Base-by-base conservation (phyloP, 2,888 invertebrate genomes). In the Hypolimnas misippus region DNA sequence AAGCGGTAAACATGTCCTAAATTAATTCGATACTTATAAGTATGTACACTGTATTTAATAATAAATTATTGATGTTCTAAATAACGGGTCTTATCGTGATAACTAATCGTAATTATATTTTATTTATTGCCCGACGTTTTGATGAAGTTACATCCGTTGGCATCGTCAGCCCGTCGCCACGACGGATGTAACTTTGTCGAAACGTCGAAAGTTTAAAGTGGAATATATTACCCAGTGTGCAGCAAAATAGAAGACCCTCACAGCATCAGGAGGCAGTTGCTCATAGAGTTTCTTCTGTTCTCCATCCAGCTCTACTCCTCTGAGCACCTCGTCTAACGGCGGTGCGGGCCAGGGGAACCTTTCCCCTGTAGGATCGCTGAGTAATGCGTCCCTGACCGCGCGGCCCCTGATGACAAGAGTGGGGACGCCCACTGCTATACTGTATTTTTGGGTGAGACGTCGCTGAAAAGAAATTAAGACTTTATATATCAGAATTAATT, bases 211-310 rank as follows among this genome's bases (percentile, higher is more conserved):
- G n/a, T n/a, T n/a, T n/a, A n/a, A n/a, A n/a, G n/a, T n/a, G n/a
- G n/a, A n/a, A n/a, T n/a, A n/a, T n/a, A n/a, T 92, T 86, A 97
- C 97, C 97, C 97, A 97, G 82, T 97, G 96, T 17, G 97, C 97
- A 62, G 97, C 96, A 83, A 97, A 97, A 81, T 97, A 97, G 74
- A 97, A 94, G 42, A 96, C 97, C 75, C 95, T 94, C 57, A 96
- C 93, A 0, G 86, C 83, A 70, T 94, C 94, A 72, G 92, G 92
- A 0, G 94, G 93, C 17, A 95, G 81, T 65, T 94, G 93, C 17
- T 93, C 93, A 74, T 94, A 94, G 17, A 91, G 78, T 74, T 86
- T 92, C 31, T 78, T 83, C 55, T 75, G 81, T 0, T 82, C 80
- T 0, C 85, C 86, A 83, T 83, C 93, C 78, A 79, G 76, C 64